Evolutionary conservation across 2,888 invertebrate species (phyloP), one percentile per base, ranked within the genome.

Genomic region (Augiades crinisus): DNA sequence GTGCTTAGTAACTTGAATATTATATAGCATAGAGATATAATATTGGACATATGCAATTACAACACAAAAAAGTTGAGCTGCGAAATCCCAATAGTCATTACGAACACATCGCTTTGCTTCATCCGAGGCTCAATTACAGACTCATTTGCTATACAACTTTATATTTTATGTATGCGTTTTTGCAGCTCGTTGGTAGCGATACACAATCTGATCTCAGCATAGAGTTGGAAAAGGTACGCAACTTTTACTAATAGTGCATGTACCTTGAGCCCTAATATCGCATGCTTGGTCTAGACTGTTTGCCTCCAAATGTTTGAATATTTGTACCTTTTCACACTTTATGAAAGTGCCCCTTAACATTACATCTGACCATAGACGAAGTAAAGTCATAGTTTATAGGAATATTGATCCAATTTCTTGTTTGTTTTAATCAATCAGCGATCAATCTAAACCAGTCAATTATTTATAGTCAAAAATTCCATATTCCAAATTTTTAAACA

Each of bases 151-250:
- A 70, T 67, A 72, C 76, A 72, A 70, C 68, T 66, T 64, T 70
- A 70, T 74, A 78, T 79, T 77, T 73, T 78, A 77, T 86, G 73
- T 86, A 87, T 86, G 81, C 88, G 71, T 88, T 88, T 90, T 90
- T 90, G 82, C 90, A 90, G 90, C 89, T 83, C 89, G 85, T 83
- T 88, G 89, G 78, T 86, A 86, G 78, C 80, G 79, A 81, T 77
- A 81, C 87, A 81, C 88, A 87, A 81, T 78, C 84, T 68, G 82
- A 83, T 78, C 87, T 80, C 88, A 80, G 75, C 89, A 82, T 90
- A 88, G 90, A 90, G 83, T 83, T 89, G 87, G 90, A 90, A 86
- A 90, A 90, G 90, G 90, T 90, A 90, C 88, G 86, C 84, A 71
- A 67, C 75, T 75, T 82, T 80, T 77, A 78, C 75, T 85, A 80